Base-by-base conservation (phyloP, 2,888 invertebrate species). In the Laspeyria flexula region DNA sequence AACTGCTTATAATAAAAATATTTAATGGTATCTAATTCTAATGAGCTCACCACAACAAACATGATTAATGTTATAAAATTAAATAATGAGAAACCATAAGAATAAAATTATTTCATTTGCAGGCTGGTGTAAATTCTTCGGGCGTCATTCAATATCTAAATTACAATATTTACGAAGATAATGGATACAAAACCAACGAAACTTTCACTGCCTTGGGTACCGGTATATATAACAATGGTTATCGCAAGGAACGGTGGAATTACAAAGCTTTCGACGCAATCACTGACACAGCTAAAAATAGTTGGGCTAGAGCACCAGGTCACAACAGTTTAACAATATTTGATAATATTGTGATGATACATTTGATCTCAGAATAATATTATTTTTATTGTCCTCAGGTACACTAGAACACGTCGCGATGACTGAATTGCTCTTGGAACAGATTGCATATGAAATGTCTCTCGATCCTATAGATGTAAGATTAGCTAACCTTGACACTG, bases 371-470 rank as follows among this genome's bases (percentile, higher is more conserved):
- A 21, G 5, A 21, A 21, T 21, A 21, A 9, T 15, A 3, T n/a
- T 12, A 0, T 23, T 12, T 23, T 23, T 16, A 9, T n/a, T 1
- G 23, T n/a, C 13, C 21, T n/a, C 31, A 86, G 93, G 87, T 9
- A 87, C 93, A 0, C 78, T 93, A 0, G 95, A 95, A 80, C 91
- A 83, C 15, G 70, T 94, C 0, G 92, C 88, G 1, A 85, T 93
- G 72, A 82, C 89, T 11, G 95, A 95, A 78, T 79, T 85, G 41
- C 83, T 95, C 5, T 94, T 95, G 94, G 95, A 95, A 46, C 94
- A 94, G 55, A 94, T 95, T 43, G 90, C 95, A 0, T 85, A 82
- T 33, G 85, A 72, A 41, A 55, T 93, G 12, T 81, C 86, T 7
- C 86, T 93, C 67, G 95, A 95, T 77, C 93, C 95, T 0, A 21